A percentile compares a stretch with the other conserved stretches of the same genome.
phyloP scores from a whole-genome alignment of 2,888 invertebrate species.

The Conops quadrifasciatus region DNA sequence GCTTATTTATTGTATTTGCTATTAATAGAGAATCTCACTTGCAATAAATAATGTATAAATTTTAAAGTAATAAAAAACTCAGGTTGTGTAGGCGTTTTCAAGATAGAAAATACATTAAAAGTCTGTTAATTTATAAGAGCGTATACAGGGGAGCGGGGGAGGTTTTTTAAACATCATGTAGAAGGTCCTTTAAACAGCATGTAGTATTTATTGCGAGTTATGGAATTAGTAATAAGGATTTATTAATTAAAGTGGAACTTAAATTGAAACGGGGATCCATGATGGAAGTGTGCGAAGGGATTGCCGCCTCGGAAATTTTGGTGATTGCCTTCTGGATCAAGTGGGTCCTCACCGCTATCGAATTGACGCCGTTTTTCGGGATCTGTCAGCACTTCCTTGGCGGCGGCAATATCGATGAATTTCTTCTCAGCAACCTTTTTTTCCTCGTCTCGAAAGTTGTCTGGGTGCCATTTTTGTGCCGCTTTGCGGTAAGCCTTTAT shows the following conservation, averaged over 20 bases:
- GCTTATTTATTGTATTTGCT: constrained; percentile 8
- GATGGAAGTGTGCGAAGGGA: constrained; percentile 85
- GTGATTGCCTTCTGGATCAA: constrained; percentile 86
- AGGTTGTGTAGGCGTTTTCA: no score
- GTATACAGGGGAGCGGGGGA: not conserved
- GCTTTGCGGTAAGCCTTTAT: constrained; percentile 95
- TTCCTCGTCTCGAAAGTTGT: constrained; percentile 88
- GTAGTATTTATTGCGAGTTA: constrained; percentile 12
- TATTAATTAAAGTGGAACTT: constrained; percentile 93
- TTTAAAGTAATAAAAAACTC: no score
- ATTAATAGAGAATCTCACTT: no score
- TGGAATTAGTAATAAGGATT: constrained; percentile 21
- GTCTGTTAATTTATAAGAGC: not conserved
- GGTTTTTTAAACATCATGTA: not conserved
- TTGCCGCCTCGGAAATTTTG: constrained; percentile 69
- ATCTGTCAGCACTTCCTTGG: constrained; percentile 91
- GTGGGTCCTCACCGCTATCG: constrained; percentile 94
- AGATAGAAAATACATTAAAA: no score
- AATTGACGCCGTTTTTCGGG: constrained; percentile 93
- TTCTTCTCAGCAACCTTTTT: constrained; percentile 96
- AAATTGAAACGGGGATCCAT: constrained; percentile 93
- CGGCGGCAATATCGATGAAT: constrained; percentile 98
- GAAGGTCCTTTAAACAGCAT: not conserved
- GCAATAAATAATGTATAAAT: not conserved
- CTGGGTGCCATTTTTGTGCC: constrained; percentile 99